phyloP scores from a whole-genome alignment of 2,888 invertebrate species.

The Trissolcus japonicus region DNA sequence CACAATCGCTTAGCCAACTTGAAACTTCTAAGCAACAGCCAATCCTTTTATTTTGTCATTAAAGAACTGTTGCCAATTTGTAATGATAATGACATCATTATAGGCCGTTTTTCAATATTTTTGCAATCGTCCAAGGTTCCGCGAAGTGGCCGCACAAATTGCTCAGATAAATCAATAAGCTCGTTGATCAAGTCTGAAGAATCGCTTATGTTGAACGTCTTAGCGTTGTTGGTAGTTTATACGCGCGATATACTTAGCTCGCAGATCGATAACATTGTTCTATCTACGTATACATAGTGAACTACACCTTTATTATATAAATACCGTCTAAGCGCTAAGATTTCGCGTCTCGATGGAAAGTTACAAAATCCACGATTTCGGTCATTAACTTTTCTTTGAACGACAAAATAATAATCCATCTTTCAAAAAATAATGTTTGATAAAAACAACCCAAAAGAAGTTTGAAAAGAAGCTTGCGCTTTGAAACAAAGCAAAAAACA shows the following conservation, averaged over 20 bases:
- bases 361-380: conserved; percentile 4
- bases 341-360: conserved; percentile 25
- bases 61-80: no score
- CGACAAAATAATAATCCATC: no score
- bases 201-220: conserved; percentile 20
- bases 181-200: conserved; percentile 35
- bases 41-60: no score
- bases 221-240: conserved; percentile 18
- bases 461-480: no score
- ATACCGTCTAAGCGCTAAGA: conserved; percentile 7
- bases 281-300: conserved; percentile 12
- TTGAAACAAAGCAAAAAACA: neutral
- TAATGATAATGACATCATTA: no score
- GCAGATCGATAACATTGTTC: conserved; percentile 39
- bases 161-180: conserved; percentile 33
- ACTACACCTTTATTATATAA: neutral
- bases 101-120: conserved; percentile 1
- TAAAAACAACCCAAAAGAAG: no score
- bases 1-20: no score
- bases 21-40: no score
- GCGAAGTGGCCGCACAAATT: conserved; percentile 20
- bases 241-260: conserved; percentile 38
- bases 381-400: no score
- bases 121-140: conserved; percentile 30
- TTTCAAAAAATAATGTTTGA: no score